Percentiles rank a stretch among this genome's conserved stretches.
phyloP scores from a whole-genome alignment of 2,888 invertebrate species.

The Parochlus steinenii region DNA sequence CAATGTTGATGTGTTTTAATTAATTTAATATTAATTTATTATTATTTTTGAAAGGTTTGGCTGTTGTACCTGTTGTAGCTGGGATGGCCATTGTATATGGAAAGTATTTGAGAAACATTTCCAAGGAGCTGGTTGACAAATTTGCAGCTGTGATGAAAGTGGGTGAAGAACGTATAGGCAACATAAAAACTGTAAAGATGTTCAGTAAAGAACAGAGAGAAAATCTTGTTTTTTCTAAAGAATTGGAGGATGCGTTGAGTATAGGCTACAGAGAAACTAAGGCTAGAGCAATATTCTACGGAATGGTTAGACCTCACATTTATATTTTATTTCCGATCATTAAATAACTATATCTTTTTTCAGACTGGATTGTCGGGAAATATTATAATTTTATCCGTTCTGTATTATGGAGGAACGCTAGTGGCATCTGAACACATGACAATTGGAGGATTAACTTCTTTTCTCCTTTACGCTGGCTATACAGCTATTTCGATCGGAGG shows the following conservation, averaged over 20 bases:
- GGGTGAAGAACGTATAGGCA: conserved; percentile 82
- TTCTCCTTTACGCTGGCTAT: conserved; percentile 86
- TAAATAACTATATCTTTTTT: conserved; percentile 15
- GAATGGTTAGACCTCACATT: conserved; percentile 41
- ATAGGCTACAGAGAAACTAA: conserved; percentile 76
- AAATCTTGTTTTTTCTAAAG: conserved; percentile 43
- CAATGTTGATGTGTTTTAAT: conserved; percentile 13
- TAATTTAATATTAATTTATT: conserved; percentile 71
- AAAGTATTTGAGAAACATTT: conserved; percentile 69
- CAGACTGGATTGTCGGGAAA: conserved; percentile 82
- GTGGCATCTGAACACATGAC: conserved; percentile 60
- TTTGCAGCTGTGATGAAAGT: conserved; percentile 48
- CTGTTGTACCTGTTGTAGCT: conserved; percentile 82
- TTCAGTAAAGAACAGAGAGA: conserved; percentile 79
- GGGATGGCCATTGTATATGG: conserved; percentile 68
- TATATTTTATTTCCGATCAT: neutral
- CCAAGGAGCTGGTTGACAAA: conserved; percentile 57
- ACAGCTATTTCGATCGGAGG: conserved; percentile 82
- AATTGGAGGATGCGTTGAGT: conserved; percentile 52
- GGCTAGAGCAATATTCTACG: conserved; percentile 81
- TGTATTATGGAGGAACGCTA: conserved; percentile 85
- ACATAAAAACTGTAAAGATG: conserved; percentile 82
- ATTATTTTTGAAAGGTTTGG: conserved; percentile 67
- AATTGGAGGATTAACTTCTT: conserved; percentile 82
- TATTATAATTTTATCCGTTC: conserved; percentile 71